Evolutionary conservation across 2,797 vertebrate species (phyloP).

Genomic region (Halcyon badia): DNA sequence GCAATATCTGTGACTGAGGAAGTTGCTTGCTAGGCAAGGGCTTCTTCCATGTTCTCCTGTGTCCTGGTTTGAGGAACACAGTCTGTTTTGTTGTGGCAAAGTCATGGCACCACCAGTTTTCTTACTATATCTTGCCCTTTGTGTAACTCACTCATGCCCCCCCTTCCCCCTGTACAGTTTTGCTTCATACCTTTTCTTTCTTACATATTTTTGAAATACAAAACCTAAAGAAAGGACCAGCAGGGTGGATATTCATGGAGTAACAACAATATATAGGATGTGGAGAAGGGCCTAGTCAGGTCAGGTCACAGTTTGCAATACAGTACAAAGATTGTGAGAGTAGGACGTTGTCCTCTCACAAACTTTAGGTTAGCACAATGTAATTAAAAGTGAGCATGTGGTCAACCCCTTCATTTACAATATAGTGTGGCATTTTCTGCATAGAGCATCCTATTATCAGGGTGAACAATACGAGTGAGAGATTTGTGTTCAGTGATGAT

Average conservation of each 20-base stretch:
- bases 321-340: neutral
- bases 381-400: neutral
- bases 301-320: neutral
- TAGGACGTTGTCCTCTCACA: neutral
- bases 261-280: neutral
- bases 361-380: neutral
- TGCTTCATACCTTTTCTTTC: neutral
- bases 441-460: neutral
- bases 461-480: neutral
- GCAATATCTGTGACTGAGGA: neutral
- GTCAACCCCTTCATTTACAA: neutral
- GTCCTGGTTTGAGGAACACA: neutral
- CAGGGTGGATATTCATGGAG: neutral
- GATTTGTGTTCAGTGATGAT: neutral
- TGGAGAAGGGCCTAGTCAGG: neutral
- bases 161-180: neutral
- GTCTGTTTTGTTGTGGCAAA: neutral
- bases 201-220: neutral
- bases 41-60: neutral
- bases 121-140: neutral
- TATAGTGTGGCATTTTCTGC: neutral
- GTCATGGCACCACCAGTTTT: neutral
- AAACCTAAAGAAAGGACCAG: neutral
- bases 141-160: neutral
- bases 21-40: neutral